Evolutionary conservation across 92 coral and sea anemone genomes (phyloP).

Genomic region (Chrysogorgia sp.): DNA sequence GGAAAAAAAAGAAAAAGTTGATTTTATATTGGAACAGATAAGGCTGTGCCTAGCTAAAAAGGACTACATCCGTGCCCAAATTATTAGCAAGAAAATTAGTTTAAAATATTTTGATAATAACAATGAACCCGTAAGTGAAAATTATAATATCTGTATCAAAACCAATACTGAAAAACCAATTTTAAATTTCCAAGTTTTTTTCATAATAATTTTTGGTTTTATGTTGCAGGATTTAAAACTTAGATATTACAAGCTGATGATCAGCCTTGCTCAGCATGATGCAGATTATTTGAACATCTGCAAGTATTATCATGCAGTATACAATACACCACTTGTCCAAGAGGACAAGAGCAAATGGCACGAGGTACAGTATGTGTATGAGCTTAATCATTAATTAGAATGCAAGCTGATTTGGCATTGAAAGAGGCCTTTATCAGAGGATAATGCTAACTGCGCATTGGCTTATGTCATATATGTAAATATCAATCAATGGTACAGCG

Average conservation of each 20-base stretch:
- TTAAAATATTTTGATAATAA: constrained; percentile 92
- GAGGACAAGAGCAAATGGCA: constrained; percentile 84
- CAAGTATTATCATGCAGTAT: constrained; percentile 92
- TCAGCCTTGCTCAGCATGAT: constrained; percentile 88
- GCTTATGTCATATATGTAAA: too few relatives aligned
- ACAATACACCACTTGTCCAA: constrained; percentile 77
- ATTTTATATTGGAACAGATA: constrained; percentile 94
- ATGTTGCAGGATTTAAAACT: constrained; percentile 78
- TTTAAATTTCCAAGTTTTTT: not conserved
- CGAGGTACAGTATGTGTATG: constrained; percentile 63
- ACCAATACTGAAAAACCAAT: not conserved
- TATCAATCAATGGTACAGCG: too few relatives aligned
- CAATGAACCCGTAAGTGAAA: constrained; percentile 81
- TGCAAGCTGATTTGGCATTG: too few relatives aligned
- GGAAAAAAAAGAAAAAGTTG: constrained; percentile 95
- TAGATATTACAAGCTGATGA: constrained; percentile 86
- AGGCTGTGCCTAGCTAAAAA: constrained; percentile 93
- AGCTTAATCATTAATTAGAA: too few relatives aligned
- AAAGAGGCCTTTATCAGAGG: too few relatives aligned
- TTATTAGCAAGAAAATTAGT: constrained; percentile 97
- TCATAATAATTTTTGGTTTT: not conserved
- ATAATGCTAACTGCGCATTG: too few relatives aligned
- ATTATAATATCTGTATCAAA: not conserved
- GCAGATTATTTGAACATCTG: constrained; percentile 84
- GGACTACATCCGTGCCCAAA: constrained; percentile 92